Evolutionary conservation across 2,888 invertebrate species (phyloP), one percentile per base, ranked within the genome.

Genomic region (Sminthurides aquaticus): DNA sequence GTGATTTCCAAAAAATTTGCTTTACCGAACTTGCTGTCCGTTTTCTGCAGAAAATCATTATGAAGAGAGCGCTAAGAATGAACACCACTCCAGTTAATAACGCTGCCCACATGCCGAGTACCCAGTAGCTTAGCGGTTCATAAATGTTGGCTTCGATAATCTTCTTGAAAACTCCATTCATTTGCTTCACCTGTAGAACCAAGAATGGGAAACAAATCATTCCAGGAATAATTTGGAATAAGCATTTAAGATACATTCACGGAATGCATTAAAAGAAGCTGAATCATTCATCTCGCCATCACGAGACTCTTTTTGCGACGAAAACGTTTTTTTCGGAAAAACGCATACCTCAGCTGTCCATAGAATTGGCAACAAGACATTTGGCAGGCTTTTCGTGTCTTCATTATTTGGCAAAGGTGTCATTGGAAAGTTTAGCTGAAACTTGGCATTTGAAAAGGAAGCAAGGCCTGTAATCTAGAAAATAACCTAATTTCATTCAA

Each of bases 381-480:
- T 48, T 5, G 62, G 57, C 2, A 62, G 24, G 18, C 26, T 57
- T 27, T 49, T 57, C 15, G 57, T 22, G 22, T 64, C 64, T 1
- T 64, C 58, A 43, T 52, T 25, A 43, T 26, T 28, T 18, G 22
- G 22, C 18, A 58, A 59, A 2, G 59, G 64, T 24, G n/a, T 34
- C 5, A 64, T 11, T 24, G 58, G 5, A 29, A 34, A 59, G 25
- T 64, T 64, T 2, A 43, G 8, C 26, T 64, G 64, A 27, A 64
- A 52, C 26, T 55, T 58, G 3, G 58, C 24, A 26, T 34, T 59
- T 2, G 64, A 59, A 49, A 29, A 48, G n/a, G 58, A 18, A 2
- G 64, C 58, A 8, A 64, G 43, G 3, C 64, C 64, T 2, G 59
- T 59, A 8, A 64, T 58, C 59, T 63, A 24, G 18, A 60, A 60